Evolutionary conservation across 2,113 vertebrate genomes (phyloP), one percentile per base, ranked within the genome.

Genomic region (Uropsilus gracilis): DNA sequence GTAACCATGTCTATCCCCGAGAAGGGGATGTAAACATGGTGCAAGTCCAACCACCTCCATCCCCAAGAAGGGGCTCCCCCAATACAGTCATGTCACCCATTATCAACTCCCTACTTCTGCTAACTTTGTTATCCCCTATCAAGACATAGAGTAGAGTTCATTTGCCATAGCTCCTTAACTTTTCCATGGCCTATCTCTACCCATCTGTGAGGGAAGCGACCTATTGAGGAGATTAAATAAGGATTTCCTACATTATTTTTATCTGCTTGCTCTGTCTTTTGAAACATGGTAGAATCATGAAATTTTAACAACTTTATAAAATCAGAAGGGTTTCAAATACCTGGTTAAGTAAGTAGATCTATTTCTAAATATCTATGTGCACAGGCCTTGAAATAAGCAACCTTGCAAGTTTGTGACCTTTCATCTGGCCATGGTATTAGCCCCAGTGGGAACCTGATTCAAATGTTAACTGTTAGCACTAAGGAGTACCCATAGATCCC

Each of bases 251-350:
- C 76, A 24, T 55, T 55, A 22, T 73, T 72, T 89, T 53, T 34
- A 44, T 76, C 44, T n/a, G 42, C 11, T 91, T 94, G 20, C 46
- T 55, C 53, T 91, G 13, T 78, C 68, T 89, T 81, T 83, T 81
- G 22, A n/a, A 91, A 93, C 53, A 76, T 24, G 26, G 28, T 87
- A 69, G 48, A 61, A 81, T 89, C 22, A 4, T 86, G 77, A 86
- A 37, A 89, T 75, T 94, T 82, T 80, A 89, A 92, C 13, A 89
- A 75, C 82, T 94, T 91, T 9, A 50, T 88, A 89, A 96, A 76
- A 89, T 86, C 55, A 86, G 44, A 90, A 90, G 39, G n/a, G 26
- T 26, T 10, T 91, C n/a, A 86, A 92, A 44, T 50, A 95, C 72
- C 71, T 96, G 71, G 42, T 77, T 26, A 53, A 46, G 24, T 93